Evolutionary conservation across 2,797 vertebrate species (phyloP), one percentile per base, ranked within the genome.

Genomic region (Sarcoramphus papa): DNA sequence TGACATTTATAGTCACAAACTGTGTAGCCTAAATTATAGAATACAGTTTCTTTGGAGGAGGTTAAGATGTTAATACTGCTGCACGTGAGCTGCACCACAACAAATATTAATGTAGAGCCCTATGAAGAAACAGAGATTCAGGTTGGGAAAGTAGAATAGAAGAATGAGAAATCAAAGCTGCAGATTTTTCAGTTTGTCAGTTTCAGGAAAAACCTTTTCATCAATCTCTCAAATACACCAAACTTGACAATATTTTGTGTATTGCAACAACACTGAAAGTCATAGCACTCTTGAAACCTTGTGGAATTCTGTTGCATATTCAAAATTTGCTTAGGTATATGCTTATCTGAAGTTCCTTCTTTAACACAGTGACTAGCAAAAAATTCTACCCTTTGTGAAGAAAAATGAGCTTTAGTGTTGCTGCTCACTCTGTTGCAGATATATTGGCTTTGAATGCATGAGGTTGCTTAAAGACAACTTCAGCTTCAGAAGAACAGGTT

Each of bases 101-200:
- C 91, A 96, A 98, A 98, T 98, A 98, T 98, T 98, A 98, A 98
- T 98, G 97, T 98, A 98, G 98, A 98, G 98, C 97, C 98, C 97
- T 97, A 10, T 53, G 54, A 95, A 80, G 94, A 97, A 92, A 85
- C 27, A 92, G 85, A 96, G 73, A 85, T 95, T 85, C 65, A 51
- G 35, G 72, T 16, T 87, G 77, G 24, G 96, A 69, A 95, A 83
- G 45, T 23, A 76, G 62, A 91, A 31, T 1, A 92, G n/a, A 95
- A 69, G 60, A 54, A 35, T 67, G 56, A 93, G 69, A 88, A 83
- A 62, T 43, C 3, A 8, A 73, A 95, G 51, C 35, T 91, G 62
- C 73, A 69, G 9, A 24, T 82, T 41, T 94, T 90, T 67, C 8
- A 79, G 4, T 59, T 81, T 45, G 9, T 60, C 12, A 45, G 14